These are phyloP conservation scores for Sphaerodactylus townsendi DNA, from an alignment of 2,113 vertebrate species.

Conservation along the genomic window DNA sequence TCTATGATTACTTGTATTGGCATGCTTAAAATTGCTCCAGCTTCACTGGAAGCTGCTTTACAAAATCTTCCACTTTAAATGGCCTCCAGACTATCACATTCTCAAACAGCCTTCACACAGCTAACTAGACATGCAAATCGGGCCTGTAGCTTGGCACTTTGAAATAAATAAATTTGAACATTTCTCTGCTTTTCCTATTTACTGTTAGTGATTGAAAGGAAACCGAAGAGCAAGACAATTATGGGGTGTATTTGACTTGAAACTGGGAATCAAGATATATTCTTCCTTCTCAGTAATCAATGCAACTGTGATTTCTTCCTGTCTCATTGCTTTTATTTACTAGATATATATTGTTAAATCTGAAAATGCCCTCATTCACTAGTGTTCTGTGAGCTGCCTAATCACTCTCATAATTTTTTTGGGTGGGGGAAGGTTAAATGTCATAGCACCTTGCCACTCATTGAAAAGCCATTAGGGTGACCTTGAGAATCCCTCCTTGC, in stretches of 20 bases:
- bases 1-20: background rate
- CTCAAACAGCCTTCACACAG: background rate
- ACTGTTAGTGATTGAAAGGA: background rate
- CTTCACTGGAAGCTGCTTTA: background rate
- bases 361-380: slow-evolving; percentile 8
- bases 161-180: background rate
- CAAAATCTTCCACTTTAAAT: background rate
- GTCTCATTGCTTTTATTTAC: slow-evolving; percentile 30
- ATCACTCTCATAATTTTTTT: background rate
- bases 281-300: background rate
- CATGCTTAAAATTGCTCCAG: background rate
- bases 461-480: background rate
- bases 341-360: background rate
- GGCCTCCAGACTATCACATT: background rate
- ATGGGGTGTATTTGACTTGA: slow-evolving; percentile 15
- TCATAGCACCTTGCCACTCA: fast-evolving
- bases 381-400: background rate
- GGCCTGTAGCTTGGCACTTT: background rate
- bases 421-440: background rate
- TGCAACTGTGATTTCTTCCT: background rate
- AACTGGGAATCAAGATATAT: background rate
- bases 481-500: background rate
- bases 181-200: background rate
- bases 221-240: slow-evolving; percentile 6
- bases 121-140: background rate